Percentiles rank a stretch among this genome's conserved stretches.
These are phyloP conservation scores for Accipiter virgatus DNA, from an alignment of 2,113 vertebrate genomes.

Conservation along the genomic window DNA sequence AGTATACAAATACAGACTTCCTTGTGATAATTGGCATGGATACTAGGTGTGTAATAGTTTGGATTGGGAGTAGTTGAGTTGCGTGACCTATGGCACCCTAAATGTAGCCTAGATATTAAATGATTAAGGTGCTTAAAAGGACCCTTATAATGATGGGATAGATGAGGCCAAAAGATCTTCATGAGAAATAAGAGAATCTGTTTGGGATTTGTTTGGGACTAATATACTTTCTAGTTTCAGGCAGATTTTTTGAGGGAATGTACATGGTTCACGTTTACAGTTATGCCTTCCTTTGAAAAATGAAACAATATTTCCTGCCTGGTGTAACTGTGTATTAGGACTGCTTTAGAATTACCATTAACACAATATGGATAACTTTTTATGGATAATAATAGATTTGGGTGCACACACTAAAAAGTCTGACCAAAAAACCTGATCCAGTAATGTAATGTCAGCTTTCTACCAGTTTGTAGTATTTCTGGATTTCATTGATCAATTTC, in stretches of 20 bases:
- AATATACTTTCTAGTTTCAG: not conserved
- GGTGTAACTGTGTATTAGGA: not conserved
- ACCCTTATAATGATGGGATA: not conserved
- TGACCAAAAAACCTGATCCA: not conserved
- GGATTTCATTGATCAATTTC: not conserved
- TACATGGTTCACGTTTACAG: not conserved
- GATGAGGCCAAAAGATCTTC: not conserved
- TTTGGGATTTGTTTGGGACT: not conserved
- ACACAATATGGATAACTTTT: not conserved
- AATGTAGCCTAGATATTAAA: not conserved
- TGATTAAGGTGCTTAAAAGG: not conserved
- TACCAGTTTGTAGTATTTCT: not conserved
- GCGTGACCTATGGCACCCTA: not conserved
- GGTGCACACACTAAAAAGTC: not conserved
- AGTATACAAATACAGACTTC: not conserved
- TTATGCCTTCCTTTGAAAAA: not conserved
- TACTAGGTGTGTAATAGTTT: not conserved
- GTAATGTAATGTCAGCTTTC: not conserved
- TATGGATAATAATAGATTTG: not conserved
- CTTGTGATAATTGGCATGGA: not conserved
- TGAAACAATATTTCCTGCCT: not conserved
- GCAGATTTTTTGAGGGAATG: not conserved
- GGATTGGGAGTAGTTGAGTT: not conserved
- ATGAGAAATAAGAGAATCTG: not conserved
- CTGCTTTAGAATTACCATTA: not conserved